Conservation (phyloP, 2,113 vertebrate species). For the Oryzias woworae region DNA sequence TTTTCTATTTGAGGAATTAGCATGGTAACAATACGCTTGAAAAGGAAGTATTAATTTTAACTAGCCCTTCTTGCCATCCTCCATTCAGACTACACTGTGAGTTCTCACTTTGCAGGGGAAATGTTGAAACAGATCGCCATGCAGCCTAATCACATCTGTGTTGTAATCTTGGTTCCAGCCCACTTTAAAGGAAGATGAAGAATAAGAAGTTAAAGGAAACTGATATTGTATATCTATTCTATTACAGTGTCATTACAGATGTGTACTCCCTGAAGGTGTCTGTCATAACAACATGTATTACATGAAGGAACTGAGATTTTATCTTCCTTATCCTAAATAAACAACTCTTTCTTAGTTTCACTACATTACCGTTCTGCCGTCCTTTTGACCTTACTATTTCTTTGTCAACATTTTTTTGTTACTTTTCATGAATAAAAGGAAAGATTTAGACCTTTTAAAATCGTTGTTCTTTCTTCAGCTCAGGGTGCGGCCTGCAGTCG, state of each 20-base stretch:
- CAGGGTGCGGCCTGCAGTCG: slow-evolving; percentile 81
- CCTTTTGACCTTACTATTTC: background rate
- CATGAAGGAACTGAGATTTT: too few relatives aligned
- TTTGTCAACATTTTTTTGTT: too few relatives aligned
- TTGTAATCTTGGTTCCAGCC: background rate
- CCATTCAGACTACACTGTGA: background rate
- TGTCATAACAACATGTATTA: too few relatives aligned
- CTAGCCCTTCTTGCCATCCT: background rate
- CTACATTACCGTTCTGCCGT: too few relatives aligned
- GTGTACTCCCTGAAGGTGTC: too few relatives aligned
- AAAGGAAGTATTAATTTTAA: background rate
- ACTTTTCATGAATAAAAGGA: background rate
- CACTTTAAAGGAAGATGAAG: too few relatives aligned
- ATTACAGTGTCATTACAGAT: too few relatives aligned
- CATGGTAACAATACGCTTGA: background rate
- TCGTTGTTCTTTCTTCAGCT: background rate
- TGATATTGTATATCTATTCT: too few relatives aligned
- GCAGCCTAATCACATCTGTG: background rate
- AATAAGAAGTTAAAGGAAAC: too few relatives aligned
- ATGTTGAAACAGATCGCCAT: background rate
- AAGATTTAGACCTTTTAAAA: background rate
- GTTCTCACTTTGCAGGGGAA: background rate
- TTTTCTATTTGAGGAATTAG: too few relatives aligned
- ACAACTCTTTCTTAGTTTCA: too few relatives aligned
- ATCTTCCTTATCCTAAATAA: too few relatives aligned